Conservation (phyloP, 2,888 invertebrate species). For the Danaus chrysippus region DNA sequence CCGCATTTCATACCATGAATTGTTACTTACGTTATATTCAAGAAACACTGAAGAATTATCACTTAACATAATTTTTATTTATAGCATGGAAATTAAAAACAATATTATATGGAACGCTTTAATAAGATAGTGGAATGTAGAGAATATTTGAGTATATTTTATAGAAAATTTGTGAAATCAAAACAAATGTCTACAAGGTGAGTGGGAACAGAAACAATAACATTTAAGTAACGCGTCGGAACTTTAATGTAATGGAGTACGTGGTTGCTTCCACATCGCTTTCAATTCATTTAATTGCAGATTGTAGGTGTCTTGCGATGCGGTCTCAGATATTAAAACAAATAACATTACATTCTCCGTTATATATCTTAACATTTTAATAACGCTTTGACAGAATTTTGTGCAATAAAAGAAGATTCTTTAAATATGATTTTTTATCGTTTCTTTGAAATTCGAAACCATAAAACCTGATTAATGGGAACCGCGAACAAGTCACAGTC, state of each 20-base stretch:
- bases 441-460: not conserved
- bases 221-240: slow-evolving; percentile 20
- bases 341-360: not conserved
- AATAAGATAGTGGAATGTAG: not conserved
- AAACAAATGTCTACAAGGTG: not conserved
- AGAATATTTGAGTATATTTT: not conserved
- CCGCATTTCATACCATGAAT: not conserved
- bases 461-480: slow-evolving; percentile 1
- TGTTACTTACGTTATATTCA: too few relatives aligned
- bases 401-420: not conserved
- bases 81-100: too few relatives aligned
- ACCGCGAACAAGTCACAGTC: not conserved
- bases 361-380: too few relatives aligned
- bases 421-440: not conserved
- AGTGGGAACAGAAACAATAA: slow-evolving; percentile 12
- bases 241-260: slow-evolving; percentile 33
- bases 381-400: too few relatives aligned
- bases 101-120: too few relatives aligned
- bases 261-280: slow-evolving; percentile 21
- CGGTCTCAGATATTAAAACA: slow-evolving; percentile 39
- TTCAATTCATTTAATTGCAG: slow-evolving; percentile 36
- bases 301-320: not conserved
- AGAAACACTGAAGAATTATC: too few relatives aligned
- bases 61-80: too few relatives aligned
- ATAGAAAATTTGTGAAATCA: not conserved